Percentiles rank a stretch among this genome's conserved stretches.
phyloP scores from a whole-genome alignment of 2,888 invertebrate genomes.

The Caenorhabditis sinica region DNA sequence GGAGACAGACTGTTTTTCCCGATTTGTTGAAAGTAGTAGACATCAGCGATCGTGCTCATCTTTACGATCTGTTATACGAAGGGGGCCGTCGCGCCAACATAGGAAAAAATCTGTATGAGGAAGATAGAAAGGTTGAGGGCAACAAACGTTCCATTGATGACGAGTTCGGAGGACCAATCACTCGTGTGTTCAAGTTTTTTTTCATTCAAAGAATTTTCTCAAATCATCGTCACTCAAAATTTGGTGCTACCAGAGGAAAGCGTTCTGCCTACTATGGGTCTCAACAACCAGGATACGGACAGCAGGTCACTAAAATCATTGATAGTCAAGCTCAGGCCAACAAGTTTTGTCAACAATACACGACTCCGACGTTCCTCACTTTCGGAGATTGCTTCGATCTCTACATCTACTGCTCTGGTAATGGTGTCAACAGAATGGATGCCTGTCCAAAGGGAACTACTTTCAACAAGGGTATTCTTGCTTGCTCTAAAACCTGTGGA shows the following conservation, averaged over 20 bases:
- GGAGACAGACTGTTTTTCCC: constrained; percentile 36
- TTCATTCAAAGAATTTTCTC: constrained; percentile 51
- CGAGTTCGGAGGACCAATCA: constrained; percentile 45
- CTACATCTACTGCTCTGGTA: constrained; percentile 74
- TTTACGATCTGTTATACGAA: constrained; percentile 54
- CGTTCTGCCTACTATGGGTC: constrained; percentile 47
- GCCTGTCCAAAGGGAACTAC: constrained; percentile 71
- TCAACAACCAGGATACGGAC: constrained; percentile 23
- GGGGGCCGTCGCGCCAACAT: constrained; percentile 30
- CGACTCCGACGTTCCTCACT: constrained; percentile 55
- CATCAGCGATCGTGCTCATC: constrained; percentile 45
- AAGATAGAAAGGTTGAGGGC: constrained; percentile 22
- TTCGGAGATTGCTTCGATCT: constrained; percentile 70
- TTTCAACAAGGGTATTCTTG: constrained; percentile 50
- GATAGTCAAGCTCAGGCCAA: constrained; percentile 55
- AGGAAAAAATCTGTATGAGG: constrained; percentile 46
- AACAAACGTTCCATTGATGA: constrained; percentile 50
- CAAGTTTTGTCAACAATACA: constrained; percentile 36
- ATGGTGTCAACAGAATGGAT: constrained; percentile 69
- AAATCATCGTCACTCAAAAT: constrained; percentile 48
- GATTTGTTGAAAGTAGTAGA: too few relatives aligned
- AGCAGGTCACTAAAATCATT: constrained; percentile 26
- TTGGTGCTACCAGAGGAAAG: too few relatives aligned
- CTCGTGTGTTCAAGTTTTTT: constrained; percentile 38
- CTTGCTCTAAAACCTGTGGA: constrained; percentile 57